Evolutionary conservation across 2,888 invertebrate genomes (phyloP).

Genomic region (Drosophila macrospina): DNA sequence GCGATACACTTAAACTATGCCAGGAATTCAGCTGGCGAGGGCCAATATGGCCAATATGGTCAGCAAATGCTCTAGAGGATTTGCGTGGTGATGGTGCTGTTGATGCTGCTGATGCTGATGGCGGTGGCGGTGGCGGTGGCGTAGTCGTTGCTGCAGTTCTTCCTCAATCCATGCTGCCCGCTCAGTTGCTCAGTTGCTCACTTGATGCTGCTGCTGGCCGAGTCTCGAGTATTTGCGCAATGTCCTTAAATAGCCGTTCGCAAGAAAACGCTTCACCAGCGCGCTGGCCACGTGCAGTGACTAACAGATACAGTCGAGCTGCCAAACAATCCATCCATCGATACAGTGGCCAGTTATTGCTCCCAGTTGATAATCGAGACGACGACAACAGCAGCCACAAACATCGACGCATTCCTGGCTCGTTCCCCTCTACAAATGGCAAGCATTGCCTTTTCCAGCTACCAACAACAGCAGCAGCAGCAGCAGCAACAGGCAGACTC

Average conservation of each 20-base stretch:
- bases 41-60: conserved; percentile 68
- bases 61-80: conserved; percentile 82
- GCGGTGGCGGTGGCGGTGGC: conserved; percentile 1
- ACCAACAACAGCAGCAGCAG: conserved; percentile 19
- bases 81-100: conserved; percentile 67
- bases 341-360: conserved; percentile 76
- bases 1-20: conserved; percentile 80
- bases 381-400: conserved; percentile 27
- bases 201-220: conserved; percentile 16
- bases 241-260: conserved; percentile 80
- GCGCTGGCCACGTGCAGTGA: conserved; percentile 79
- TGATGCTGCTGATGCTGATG: conserved; percentile 17
- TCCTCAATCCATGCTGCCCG: background rate
- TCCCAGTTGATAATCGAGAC: conserved; percentile 76
- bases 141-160: conserved; percentile 2
- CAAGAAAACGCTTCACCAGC: conserved; percentile 68
- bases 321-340: conserved; percentile 70
- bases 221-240: conserved; percentile 68
- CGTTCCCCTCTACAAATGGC: conserved; percentile 78
- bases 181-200: background rate
- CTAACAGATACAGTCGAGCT: conserved; percentile 75
- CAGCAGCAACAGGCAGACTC: conserved; percentile 44
- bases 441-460: conserved; percentile 74
- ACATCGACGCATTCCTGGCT: conserved; percentile 74
- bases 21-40: conserved; percentile 67